Conservation (phyloP, 2,888 invertebrate genomes). For the Thera britannica region DNA sequence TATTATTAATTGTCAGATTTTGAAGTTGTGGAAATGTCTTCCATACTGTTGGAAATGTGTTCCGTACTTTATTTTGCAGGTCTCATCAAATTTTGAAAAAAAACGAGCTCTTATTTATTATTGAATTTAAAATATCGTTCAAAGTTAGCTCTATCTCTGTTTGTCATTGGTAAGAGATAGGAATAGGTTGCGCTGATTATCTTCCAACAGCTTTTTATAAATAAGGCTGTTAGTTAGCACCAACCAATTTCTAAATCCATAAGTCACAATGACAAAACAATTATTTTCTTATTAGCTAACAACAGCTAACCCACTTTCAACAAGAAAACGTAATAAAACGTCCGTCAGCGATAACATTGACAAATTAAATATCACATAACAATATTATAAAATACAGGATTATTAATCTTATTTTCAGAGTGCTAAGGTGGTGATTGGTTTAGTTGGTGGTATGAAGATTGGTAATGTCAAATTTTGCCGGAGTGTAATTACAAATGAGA, state of each 20-base stretch:
- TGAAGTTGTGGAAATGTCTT: too few relatives aligned
- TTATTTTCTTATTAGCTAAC: conserved; percentile 35
- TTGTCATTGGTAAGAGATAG: too few relatives aligned
- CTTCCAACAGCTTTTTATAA: too few relatives aligned
- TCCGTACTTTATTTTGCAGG: too few relatives aligned
- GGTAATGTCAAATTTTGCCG: conserved; percentile 73
- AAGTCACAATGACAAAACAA: conserved; percentile 37
- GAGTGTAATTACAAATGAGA: conserved; percentile 75
- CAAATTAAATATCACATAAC: conserved; percentile 77
- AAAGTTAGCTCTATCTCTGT: too few relatives aligned
- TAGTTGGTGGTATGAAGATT: conserved; percentile 55
- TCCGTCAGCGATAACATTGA: conserved; percentile 79
- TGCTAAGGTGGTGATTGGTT: conserved; percentile 43
- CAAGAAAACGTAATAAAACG: conserved; percentile 68
- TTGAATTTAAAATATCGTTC: too few relatives aligned
- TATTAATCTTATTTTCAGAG: conserved; percentile 39
- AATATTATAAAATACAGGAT: conserved; percentile 22
- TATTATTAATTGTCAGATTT: too few relatives aligned
- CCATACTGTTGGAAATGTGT: too few relatives aligned
- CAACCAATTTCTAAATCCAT: conserved; percentile 17
- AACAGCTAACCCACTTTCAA: conserved; percentile 53
- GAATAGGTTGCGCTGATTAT: too few relatives aligned
- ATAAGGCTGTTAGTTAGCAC: too few relatives aligned
- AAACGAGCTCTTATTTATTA: too few relatives aligned
- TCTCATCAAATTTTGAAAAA: too few relatives aligned